Evolutionary conservation across 2,113 vertebrate genomes (phyloP).

Genomic region (Myxocyprinus asiaticus): DNA sequence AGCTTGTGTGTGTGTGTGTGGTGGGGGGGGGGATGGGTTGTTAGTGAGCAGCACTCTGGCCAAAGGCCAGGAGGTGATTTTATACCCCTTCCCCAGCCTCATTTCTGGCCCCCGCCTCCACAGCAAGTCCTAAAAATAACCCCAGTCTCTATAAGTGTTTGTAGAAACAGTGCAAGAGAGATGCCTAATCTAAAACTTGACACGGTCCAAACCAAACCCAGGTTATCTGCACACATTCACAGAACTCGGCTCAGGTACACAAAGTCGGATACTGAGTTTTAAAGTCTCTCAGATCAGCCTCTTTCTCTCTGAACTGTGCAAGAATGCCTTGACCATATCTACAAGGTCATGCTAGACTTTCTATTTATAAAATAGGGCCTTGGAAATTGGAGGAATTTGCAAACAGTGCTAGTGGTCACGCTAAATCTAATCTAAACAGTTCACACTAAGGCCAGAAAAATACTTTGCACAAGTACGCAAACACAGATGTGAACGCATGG

Average conservation of each 20-base stretch:
- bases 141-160: slow-evolving; percentile 64
- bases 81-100: slow-evolving; percentile 51
- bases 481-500: too few species aligned
- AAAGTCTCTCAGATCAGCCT: slow-evolving; percentile 54
- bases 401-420: too few species aligned
- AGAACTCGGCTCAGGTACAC: slow-evolving; percentile 52
- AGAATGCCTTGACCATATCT: slow-evolving; percentile 22
- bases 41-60: slow-evolving; percentile 61
- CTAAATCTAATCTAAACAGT: too few species aligned
- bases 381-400: too few species aligned
- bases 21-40: slow-evolving; percentile 5
- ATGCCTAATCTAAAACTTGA: slow-evolving; percentile 54
- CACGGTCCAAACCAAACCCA: slow-evolving; percentile 53
- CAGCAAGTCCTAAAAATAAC: slow-evolving; percentile 74
- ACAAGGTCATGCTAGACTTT: slow-evolving; percentile 60
- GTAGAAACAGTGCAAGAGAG: slow-evolving; percentile 61
- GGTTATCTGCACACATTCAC: slow-evolving; percentile 55
- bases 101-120: background rate
- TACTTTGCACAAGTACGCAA: too few species aligned
- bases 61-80: slow-evolving; percentile 63
- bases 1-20: too few species aligned
- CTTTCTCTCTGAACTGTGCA: slow-evolving; percentile 15
- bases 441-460: too few species aligned
- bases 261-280: slow-evolving; percentile 36
- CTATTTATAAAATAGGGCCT: slow-evolving; percentile 63